Base-by-base conservation (phyloP, 2,113 vertebrate species). In the Lampris incognitus region DNA sequence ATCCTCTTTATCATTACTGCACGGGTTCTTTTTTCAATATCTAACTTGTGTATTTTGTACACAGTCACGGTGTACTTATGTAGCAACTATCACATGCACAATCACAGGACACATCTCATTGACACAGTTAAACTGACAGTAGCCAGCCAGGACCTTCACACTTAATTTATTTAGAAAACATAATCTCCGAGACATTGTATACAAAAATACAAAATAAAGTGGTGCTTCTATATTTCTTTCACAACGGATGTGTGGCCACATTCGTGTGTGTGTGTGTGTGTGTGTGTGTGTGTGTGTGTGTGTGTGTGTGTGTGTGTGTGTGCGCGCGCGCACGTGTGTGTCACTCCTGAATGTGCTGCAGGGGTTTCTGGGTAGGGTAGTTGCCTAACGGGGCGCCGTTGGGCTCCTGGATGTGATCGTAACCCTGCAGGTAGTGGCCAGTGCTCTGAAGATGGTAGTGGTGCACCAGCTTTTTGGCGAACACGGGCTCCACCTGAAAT, bases 271-370 rank as follows among this genome's bases (percentile, higher is more conserved):
- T 51, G 11, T 39, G 10, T 65, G 63, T 44, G 11, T 44, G 41
- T 42, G 41, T 42, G 59, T 13, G 42, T 48, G 61, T 48, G 41
- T 48, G 41, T 64, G 39, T 49, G 61, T 9, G 4, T 50, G 7
- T 7, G 6, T 49, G 13, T 13, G 2, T 40, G 40, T 56, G 60
- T 52, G 54, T 13, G 46, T 9, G 39, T 52, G 46, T 49, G 67
- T 65, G 63, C 42, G 11, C 50, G 36, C 51, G 5, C 2, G 39
- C 49, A 4, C 8, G 1, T 56, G 50, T 38, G 38, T 52, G 65
- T 97, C 93, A 98, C 83, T 99, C 96, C 86, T 96, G 96, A 84
- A 97, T 95, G 82, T 97, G 97, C 69, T 96, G 96, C 13, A 97
- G 88, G 54, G 96, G 89, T 86, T 96, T 95, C 89, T 96, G 95